Conservation (phyloP, 2,797 vertebrate species). For the Helostoma temminkii region DNA sequence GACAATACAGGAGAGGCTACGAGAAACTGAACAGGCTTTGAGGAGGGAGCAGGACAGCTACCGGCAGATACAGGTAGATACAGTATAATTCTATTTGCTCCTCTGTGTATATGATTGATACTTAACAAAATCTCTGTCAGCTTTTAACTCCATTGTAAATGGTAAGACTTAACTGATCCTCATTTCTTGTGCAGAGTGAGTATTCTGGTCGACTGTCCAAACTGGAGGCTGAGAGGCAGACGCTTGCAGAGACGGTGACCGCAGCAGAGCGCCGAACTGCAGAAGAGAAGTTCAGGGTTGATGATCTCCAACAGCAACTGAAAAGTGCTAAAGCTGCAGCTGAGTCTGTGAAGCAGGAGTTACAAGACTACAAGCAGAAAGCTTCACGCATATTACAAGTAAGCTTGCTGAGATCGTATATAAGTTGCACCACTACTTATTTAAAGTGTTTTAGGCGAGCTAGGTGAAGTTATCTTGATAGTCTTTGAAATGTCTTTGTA, state of each 20-base stretch:
- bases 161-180: neutral
- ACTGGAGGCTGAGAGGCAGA: conserved; percentile 91
- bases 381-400: conserved; percentile 97
- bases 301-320: conserved; percentile 93
- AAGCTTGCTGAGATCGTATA: neutral
- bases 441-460: no score
- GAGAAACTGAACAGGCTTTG: conserved; percentile 87
- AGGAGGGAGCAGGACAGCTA: conserved; percentile 93
- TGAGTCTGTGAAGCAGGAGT: conserved; percentile 90
- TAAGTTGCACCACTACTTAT: neutral
- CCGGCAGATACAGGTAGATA: conserved; percentile 93
- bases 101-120: neutral
- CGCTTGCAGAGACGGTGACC: conserved; percentile 90
- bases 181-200: conserved; percentile 84
- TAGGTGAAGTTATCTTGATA: no score
- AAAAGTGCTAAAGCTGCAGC: conserved; percentile 84
- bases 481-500: conserved; percentile 61
- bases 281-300: conserved; percentile 89
- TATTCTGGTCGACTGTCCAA: conserved; percentile 88
- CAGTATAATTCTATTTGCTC: neutral
- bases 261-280: conserved; percentile 86
- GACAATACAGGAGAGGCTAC: conserved; percentile 91
- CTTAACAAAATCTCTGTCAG: neutral
- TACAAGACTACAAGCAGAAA: conserved; percentile 97
- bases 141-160: neutral